phyloP scores from a whole-genome alignment of 2,113 vertebrate genomes.

The Chionomys nivalis region DNA sequence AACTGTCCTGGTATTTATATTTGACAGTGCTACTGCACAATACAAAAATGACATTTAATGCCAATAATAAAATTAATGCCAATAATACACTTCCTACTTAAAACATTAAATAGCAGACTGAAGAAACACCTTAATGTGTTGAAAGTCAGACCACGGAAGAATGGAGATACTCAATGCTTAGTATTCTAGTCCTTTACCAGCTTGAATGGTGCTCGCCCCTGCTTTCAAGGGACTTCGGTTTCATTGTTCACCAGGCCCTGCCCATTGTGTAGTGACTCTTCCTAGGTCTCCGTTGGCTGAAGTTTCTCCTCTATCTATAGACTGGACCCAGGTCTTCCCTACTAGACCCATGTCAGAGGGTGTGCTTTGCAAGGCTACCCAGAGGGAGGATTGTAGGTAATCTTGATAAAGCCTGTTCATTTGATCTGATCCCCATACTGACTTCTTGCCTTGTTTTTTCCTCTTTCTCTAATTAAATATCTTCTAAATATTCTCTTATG shows the following conservation, averaged over 20 bases:
- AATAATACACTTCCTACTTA: neutral
- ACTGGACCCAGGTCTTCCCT: neutral
- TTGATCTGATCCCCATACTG: neutral
- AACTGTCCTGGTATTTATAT: conserved; percentile 5
- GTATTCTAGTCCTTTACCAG: neutral
- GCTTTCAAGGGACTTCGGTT: neutral
- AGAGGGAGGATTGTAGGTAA: neutral
- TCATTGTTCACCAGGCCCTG: neutral
- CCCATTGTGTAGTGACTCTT: neutral
- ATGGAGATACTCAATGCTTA: neutral
- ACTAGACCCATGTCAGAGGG: neutral
- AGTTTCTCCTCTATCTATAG: neutral
- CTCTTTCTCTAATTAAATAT: conserved; percentile 23
- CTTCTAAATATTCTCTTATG: neutral
- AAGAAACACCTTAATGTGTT: neutral
- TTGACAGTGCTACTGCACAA: neutral
- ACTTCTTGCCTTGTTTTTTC: neutral
- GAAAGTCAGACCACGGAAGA: neutral
- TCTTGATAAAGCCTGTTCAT: neutral
- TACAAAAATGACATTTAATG: conserved; percentile 12
- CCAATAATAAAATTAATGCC: neutral
- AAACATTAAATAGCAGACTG: conserved; percentile 26
- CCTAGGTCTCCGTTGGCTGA: neutral
- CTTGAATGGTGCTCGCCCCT: neutral
- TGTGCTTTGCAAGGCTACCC: too few species aligned